Evolutionary conservation across 2,888 invertebrate species (phyloP), one percentile per base, ranked within the genome.

Genomic region (Atherix ibis): DNA sequence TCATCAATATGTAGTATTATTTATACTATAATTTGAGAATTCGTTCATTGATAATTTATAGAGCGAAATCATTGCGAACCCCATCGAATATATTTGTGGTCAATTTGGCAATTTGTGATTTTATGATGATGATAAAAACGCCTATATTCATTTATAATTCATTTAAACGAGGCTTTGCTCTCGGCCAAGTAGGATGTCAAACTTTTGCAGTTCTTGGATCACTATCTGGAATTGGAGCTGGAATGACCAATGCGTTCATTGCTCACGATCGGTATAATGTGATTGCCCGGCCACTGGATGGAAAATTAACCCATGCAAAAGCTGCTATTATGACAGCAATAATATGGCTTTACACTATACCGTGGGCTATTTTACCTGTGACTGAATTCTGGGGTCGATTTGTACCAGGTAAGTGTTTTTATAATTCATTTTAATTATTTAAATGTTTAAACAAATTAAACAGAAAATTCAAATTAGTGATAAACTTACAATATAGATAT

Each of bases 311-410:
- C 1, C 69, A 70, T 32, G 77, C 78, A n/a, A 84, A 85, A 58
- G 84, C 81, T 2, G 53, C 84, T 29, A 53, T 82, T 27, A 75
- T 87, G 67, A 71, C 84, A 12, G 54, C 73, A 0, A 63, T 75
- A 31, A 69, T 82, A 39, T 87, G 85, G 76, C 51, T 70, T 24
- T 87, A 84, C 52, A 69, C 76, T 1, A 66, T 79, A n/a, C 87
- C 87, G 0, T 87, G 84, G 77, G 75, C 75, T 2, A 55, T 83
- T 22, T 62, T 88, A 48, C 89, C 89, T 1, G 61, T 78, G 5
- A 67, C 83, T 35, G 78, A 81, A 52, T 70, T 84, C 24, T 91
- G 87, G 87, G 83, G 85, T n/a, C 64, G 81, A 52, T 87, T 69
- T 54, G 83, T 78, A 27, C 85, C 87, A 55, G 83, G 55, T 54